Conservation (phyloP, 2,797 vertebrate species). For the Danio choprae region DNA sequence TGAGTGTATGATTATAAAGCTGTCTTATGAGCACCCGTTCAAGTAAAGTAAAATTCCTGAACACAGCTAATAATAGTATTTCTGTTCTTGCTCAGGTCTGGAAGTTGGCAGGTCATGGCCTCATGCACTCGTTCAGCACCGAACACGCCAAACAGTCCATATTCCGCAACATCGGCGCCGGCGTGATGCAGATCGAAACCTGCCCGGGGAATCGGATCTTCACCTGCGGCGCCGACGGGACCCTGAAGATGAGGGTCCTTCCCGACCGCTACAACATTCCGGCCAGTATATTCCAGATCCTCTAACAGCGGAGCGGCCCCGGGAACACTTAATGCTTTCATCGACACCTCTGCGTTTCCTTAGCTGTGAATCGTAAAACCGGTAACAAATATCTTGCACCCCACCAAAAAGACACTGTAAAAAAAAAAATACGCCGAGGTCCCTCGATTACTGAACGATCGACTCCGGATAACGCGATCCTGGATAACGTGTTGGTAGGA, state of each 20-base stretch:
- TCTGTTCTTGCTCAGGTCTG: conserved; percentile 82
- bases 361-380: conserved; percentile 65
- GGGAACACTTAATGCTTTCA: conserved; percentile 55
- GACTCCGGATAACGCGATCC: conserved; percentile 67
- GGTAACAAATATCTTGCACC: conserved; percentile 58
- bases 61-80: neutral
- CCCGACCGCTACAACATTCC: conserved; percentile 92
- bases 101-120: conserved; percentile 89
- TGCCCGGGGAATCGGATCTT: conserved; percentile 90
- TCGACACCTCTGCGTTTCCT: conserved; percentile 67
- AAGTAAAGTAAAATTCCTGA: neutral
- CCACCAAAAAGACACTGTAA: conserved; percentile 64
- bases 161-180: conserved; percentile 96
- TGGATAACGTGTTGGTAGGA: conserved; percentile 78
- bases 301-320: conserved; percentile 71
- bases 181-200: conserved; percentile 95
- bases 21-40: no score
- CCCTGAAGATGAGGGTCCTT: conserved; percentile 95
- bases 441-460: conserved; percentile 76
- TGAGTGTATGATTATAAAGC: no score
- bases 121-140: conserved; percentile 94
- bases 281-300: conserved; percentile 87
- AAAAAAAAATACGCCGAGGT: conserved; percentile 70
- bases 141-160: conserved; percentile 98
- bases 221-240: conserved; percentile 97